A percentile compares a stretch with the other conserved stretches of the same genome.
Conservation (phyloP, 2,797 vertebrate species). For the Poeciliopsis gracilis region DNA sequence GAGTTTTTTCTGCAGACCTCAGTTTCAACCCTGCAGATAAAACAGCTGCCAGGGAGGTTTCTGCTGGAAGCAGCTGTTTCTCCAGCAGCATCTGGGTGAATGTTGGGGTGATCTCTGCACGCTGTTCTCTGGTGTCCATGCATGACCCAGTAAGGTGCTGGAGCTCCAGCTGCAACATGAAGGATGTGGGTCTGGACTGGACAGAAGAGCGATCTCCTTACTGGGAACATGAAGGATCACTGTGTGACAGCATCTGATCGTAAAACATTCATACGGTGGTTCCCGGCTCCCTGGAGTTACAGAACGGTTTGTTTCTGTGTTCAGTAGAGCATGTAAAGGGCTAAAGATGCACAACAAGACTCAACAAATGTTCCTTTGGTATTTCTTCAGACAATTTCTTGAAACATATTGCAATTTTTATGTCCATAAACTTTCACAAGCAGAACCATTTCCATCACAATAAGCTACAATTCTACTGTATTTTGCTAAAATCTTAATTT, state of each 20-base stretch:
- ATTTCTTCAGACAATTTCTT: not conserved
- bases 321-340: not conserved
- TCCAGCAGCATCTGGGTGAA: conserved; percentile 42
- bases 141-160: conserved; percentile 4
- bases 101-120: conserved; percentile 39
- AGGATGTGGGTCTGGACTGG: not conserved
- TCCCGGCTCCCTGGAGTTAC: not conserved
- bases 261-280: not conserved
- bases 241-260: not conserved
- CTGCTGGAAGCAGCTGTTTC: conserved; percentile 57
- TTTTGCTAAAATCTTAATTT: not conserved
- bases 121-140: conserved; percentile 34
- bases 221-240: not conserved
- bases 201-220: not conserved
- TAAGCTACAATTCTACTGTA: not conserved
- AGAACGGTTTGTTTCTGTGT: not conserved
- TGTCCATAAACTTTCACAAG: not conserved
- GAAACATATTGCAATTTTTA: not conserved
- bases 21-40: conserved; percentile 34
- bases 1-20: conserved; percentile 28
- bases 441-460: not conserved
- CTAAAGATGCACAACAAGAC: not conserved
- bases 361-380: not conserved
- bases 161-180: not conserved
- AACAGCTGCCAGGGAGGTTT: conserved; percentile 39